Percentiles rank a stretch among this genome's conserved stretches.
These are phyloP conservation scores for Sarotherodon lohbergeri DNA, from an alignment of 2,113 vertebrate species.

Conservation along the genomic window DNA sequence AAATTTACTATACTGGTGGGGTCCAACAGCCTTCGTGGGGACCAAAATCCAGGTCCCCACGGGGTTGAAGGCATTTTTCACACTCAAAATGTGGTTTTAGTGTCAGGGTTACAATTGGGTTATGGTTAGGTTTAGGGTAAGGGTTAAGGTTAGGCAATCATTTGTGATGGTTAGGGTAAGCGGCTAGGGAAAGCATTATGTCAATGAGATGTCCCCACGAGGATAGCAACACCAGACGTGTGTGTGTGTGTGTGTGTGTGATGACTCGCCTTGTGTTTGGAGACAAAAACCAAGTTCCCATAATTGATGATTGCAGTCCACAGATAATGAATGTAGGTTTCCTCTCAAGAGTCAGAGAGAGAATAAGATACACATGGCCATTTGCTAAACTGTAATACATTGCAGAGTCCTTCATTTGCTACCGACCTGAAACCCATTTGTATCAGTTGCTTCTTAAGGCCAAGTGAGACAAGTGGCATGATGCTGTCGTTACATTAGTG, in stretches of 20 bases:
- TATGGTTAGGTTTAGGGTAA: no score
- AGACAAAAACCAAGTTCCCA: not conserved
- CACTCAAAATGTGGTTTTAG: not conserved
- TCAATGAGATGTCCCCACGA: not conserved
- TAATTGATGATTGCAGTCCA: not conserved
- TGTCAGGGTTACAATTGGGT: not conserved
- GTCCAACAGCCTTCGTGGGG: not conserved
- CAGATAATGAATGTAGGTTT: not conserved
- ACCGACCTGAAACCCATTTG: not conserved
- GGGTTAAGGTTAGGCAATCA: not conserved
- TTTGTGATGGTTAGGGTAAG: not conserved
- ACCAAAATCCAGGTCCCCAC: not conserved
- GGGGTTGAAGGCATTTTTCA: not conserved
- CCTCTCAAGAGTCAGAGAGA: not conserved
- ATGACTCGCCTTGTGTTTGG: not conserved
- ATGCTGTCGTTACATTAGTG: not conserved
- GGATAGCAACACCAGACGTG: not conserved
- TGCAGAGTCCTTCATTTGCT: not conserved
- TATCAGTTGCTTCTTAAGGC: not conserved
- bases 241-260: not conserved
- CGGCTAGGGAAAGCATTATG: not conserved
- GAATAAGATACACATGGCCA: not conserved
- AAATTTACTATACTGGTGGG: not conserved
- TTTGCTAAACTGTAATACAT: not conserved
- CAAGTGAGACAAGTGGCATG: not conserved